Evolutionary conservation across 2,888 invertebrate species (phyloP).

Genomic region (Prosopocoilus inquinatus): DNA sequence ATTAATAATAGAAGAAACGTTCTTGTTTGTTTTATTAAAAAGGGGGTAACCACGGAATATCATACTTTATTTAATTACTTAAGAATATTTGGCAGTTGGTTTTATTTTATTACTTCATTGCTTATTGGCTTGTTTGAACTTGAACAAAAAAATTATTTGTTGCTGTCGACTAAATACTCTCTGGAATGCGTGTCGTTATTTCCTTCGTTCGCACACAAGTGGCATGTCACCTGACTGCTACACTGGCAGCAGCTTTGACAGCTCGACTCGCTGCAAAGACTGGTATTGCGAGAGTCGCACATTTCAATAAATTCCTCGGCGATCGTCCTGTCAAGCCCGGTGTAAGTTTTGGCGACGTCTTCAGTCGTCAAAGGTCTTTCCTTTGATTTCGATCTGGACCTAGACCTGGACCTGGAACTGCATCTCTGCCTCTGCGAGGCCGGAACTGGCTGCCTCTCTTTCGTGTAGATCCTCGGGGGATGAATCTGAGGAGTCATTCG

Average conservation of each 20-base stretch:
- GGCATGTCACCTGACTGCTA: conserved; percentile 13
- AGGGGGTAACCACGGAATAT: too few species aligned
- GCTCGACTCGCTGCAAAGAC: conserved; percentile 38
- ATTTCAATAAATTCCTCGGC: conserved; percentile 65
- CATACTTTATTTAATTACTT: too few species aligned
- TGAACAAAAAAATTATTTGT: not conserved
- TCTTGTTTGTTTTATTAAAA: too few species aligned
- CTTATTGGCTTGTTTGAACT: too few species aligned
- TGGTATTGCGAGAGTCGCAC: conserved; percentile 56
- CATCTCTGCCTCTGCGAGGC: conserved; percentile 8
- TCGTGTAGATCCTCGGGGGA: conserved; percentile 5
- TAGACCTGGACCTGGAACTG: conserved; percentile 15
- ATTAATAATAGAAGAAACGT: too few species aligned
- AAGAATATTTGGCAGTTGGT: too few species aligned
- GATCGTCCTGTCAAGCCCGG: conserved; percentile 61
- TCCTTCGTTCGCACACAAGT: conserved; percentile 8
- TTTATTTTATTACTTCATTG: too few species aligned
- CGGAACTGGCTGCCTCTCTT: conserved; percentile 7
- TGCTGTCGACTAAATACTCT: conserved; percentile 35
- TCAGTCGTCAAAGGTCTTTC: conserved; percentile 49
- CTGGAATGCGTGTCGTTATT: conserved; percentile 31
- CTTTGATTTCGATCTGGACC: conserved; percentile 34
- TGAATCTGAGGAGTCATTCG: conserved; percentile 8
- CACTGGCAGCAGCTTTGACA: conserved; percentile 28
- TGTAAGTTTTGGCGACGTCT: conserved; percentile 60